phyloP scores from a whole-genome alignment of 2,797 vertebrate species.

The Enteromius afrohamiltoni region DNA sequence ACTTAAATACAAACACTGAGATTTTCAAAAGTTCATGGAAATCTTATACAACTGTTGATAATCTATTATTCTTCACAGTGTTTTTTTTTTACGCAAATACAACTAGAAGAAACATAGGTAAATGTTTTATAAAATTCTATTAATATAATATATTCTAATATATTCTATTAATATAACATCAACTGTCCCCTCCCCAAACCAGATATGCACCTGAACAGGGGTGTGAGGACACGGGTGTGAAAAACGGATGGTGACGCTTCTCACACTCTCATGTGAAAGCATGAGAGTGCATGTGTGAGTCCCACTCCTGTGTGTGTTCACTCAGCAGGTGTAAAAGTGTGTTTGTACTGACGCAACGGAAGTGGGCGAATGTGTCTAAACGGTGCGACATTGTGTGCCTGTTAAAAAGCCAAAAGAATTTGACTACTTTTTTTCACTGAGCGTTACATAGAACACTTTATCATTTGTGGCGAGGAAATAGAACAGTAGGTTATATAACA shows the following conservation, averaged over 20 bases:
- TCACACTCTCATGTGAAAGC: slow-evolving; percentile 51
- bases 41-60: not conserved
- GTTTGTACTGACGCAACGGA: slow-evolving; percentile 35
- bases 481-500: slow-evolving; percentile 5
- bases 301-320: slow-evolving; percentile 41
- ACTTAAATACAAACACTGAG: not conserved
- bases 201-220: slow-evolving; percentile 32
- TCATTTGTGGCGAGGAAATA: slow-evolving; percentile 42
- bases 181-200: slow-evolving; percentile 36
- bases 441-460: slow-evolving; percentile 31
- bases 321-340: slow-evolving; percentile 37
- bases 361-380: slow-evolving; percentile 44
- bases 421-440: slow-evolving; percentile 32
- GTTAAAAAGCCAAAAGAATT: slow-evolving; percentile 44
- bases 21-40: not conserved
- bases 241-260: slow-evolving; percentile 50
- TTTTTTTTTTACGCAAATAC: not conserved
- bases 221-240: slow-evolving; percentile 54
- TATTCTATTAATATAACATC: slow-evolving; percentile 23
- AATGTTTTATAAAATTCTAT: slow-evolving; percentile 8
- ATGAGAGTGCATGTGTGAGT: slow-evolving; percentile 46
- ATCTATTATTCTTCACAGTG: not conserved
- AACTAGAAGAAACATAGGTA: not conserved
- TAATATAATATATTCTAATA: not conserved
- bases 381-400: slow-evolving; percentile 21